Evolutionary conservation across 2,888 invertebrate species (phyloP), one percentile per base, ranked within the genome.

Genomic region (Aspidiotus destructor): DNA sequence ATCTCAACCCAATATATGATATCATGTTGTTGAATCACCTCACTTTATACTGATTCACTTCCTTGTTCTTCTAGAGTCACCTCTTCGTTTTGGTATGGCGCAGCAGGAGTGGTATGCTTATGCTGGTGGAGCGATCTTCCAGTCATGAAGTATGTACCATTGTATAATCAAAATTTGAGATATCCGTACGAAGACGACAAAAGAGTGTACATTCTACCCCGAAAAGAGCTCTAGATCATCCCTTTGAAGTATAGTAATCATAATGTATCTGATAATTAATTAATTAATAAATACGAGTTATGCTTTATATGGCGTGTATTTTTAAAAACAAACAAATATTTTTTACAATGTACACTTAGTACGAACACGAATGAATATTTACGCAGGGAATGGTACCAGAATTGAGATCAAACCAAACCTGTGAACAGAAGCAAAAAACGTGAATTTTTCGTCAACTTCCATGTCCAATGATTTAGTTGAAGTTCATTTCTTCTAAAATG

Each of bases 161-260:
- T 58, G 2, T 16, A 28, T 28, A 17, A 28, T 2, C 5, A 28
- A 10, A 40, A 40, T 28, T 40, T 58, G 28, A 17, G 13, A 13
- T 58, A 28, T 58, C 58, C 58, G 8, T 58, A 58, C 40, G 58
- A 58, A 58, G 58, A 58, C 6, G 58, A 58, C 40, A 58, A 58
- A 40, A 58, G 58, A 58, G 13, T 58, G 8, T 58, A 6, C 58
- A 6, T 58, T 40, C 7, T 40, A 17, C 58, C 58, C 8, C 10
- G 16, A 40, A 13, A 58, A 40, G 58, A 58, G 8, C 28, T 40
- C 10, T 58, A 28, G 40, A 40, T 28, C 17, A 55, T 3, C 16
- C n/a, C 16, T 1, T 16, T 16, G 2, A 16, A 52, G n/a, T 15
- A 13, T 15, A 11, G 11, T 52, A 52, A 52, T n/a, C 11, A 15